Percentiles rank a stretch among this genome's conserved stretches.
phyloP scores from a whole-genome alignment of 2,113 vertebrate genomes.

The Tachuris rubrigastra region DNA sequence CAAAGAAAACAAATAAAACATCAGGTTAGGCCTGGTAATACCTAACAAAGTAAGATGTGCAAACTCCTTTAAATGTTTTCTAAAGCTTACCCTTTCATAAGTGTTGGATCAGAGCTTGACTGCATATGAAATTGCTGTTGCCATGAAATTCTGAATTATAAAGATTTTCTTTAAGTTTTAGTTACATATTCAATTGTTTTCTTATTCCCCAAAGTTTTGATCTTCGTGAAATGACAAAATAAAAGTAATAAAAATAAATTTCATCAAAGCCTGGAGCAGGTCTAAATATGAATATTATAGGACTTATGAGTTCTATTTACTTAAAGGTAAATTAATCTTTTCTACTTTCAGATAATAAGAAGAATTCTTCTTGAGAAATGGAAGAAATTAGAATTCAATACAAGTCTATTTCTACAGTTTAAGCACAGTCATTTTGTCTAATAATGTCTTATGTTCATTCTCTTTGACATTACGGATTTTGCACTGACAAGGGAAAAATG shows the following conservation, averaged over 20 bases:
- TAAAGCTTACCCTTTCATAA: background rate
- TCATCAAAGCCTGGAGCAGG: background rate
- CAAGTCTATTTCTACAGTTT: background rate
- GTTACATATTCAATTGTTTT: background rate
- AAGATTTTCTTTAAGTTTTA: background rate
- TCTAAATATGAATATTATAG: background rate
- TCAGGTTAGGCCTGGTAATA: background rate
- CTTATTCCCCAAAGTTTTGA: background rate
- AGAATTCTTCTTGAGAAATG: background rate
- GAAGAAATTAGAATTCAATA: background rate
- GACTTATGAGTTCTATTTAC: background rate
- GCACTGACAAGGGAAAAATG: background rate
- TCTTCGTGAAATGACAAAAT: background rate
- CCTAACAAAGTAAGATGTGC: background rate
- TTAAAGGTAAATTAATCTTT: background rate
- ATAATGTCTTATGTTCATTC: background rate
- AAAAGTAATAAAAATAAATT: background rate
- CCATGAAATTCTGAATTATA: background rate
- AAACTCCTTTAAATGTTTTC: background rate
- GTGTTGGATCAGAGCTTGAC: background rate
- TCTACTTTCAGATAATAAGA: background rate
- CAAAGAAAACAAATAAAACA: background rate
- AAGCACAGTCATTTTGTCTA: slow-evolving; percentile 10
- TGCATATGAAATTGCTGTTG: background rate
- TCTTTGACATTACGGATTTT: background rate